A percentile compares a stretch with the other conserved stretches of the same genome.
Conservation (phyloP, 2,888 invertebrate species). For the Brachypalpus laphriformis region DNA sequence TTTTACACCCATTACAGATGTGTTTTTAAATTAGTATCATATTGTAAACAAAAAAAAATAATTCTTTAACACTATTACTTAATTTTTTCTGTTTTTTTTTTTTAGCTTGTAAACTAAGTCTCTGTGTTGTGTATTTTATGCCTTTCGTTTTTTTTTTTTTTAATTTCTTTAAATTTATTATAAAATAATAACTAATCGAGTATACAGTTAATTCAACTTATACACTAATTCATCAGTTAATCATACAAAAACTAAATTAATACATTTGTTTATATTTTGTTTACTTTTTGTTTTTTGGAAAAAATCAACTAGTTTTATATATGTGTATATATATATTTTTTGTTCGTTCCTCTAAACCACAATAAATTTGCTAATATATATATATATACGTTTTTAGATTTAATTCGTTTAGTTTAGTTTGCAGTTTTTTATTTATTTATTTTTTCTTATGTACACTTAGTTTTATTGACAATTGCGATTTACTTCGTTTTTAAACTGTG, state of each 20-base stretch:
- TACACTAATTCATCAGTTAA: slow-evolving; percentile 68
- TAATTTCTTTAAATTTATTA: slow-evolving; percentile 40
- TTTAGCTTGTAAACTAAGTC: slow-evolving; percentile 66
- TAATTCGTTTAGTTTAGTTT: slow-evolving; percentile 50
- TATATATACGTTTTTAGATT: slow-evolving; percentile 6
- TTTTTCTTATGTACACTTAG: slow-evolving; percentile 50
- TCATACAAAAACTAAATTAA: slow-evolving; percentile 74
- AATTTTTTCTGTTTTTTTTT: slow-evolving; percentile 23
- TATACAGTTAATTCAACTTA: slow-evolving; percentile 69
- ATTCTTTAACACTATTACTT: slow-evolving; percentile 18
- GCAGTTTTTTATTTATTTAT: slow-evolving; percentile 37
- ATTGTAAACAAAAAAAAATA: slow-evolving; percentile 2
- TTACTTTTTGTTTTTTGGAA: slow-evolving; percentile 27
- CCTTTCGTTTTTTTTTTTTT: neutral
- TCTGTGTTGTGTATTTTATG: slow-evolving; percentile 30
- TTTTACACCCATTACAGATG: slow-evolving; percentile 38
- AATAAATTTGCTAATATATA: slow-evolving; percentile 53
- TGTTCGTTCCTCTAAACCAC: slow-evolving; percentile 65
- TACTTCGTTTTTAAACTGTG: slow-evolving; percentile 23
- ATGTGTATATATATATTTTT: slow-evolving; percentile 48
- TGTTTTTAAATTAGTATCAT: slow-evolving; percentile 4
- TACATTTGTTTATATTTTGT: slow-evolving; percentile 50
- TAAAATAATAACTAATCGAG: slow-evolving; percentile 66
- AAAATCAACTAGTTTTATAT: slow-evolving; percentile 60
- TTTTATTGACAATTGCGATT: slow-evolving; percentile 35